Percentiles rank a stretch among this genome's conserved stretches.
Conservation (phyloP, 2,797 vertebrate genomes). For the Falco concolor region DNA sequence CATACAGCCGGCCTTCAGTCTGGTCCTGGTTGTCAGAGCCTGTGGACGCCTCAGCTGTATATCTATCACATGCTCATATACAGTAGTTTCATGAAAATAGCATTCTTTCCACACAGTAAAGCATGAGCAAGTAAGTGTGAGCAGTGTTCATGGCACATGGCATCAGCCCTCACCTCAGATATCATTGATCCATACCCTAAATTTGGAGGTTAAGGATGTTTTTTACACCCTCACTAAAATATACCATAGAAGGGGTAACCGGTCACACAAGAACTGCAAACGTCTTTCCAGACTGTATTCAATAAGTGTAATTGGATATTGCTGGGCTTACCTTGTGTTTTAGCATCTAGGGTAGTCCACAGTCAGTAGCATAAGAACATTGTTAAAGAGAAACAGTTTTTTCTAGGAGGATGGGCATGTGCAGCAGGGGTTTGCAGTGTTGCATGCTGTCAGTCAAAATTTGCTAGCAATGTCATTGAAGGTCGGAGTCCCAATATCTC, state of each 20-base stretch:
- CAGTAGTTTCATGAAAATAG: background rate
- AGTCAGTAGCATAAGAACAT: background rate
- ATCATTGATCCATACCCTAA: background rate
- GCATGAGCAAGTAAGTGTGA: background rate
- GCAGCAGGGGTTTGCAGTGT: conserved; percentile 42
- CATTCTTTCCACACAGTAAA: background rate
- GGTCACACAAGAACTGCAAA: background rate
- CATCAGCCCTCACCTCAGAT: background rate
- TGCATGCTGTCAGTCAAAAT: conserved; percentile 73
- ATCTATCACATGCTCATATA: rapidly evolving
- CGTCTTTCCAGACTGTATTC: background rate
- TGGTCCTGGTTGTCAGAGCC: background rate
- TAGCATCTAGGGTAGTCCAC: background rate
- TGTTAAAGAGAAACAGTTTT: conserved; percentile 37
- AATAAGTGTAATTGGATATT: background rate
- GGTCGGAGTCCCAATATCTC: conserved; percentile 69
- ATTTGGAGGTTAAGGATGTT: background rate
- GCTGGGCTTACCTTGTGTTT: background rate
- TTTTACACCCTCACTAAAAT: background rate
- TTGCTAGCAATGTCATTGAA: conserved; percentile 74
- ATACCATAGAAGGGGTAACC: background rate
- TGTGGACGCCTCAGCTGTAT: background rate
- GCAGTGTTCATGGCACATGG: background rate
- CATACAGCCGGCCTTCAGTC: background rate
- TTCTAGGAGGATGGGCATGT: conserved; percentile 37